phyloP scores from a whole-genome alignment of 2,797 vertebrate species.

The Anabacerthia variegaticeps region DNA sequence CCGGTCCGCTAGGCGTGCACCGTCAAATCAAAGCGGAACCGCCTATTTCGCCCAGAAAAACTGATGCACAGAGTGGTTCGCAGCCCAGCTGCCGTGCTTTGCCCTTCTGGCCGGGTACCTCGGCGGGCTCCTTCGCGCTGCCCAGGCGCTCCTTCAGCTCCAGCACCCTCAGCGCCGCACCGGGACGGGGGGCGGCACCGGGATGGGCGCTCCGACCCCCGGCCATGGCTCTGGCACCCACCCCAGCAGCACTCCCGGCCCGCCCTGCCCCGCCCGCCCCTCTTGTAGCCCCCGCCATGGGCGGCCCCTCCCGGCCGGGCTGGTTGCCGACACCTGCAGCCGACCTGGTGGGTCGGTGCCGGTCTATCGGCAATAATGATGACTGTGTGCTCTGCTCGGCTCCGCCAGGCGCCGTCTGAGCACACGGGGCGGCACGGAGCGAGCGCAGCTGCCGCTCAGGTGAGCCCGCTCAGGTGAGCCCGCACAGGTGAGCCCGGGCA shows the following conservation, averaged over 20 bases:
- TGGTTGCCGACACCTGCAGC: fast-evolving
- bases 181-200: neutral
- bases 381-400: fast-evolving
- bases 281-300: neutral
- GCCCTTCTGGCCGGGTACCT: neutral
- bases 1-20: fast-evolving
- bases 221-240: conserved; percentile 59
- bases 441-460: fast-evolving
- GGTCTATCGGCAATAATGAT: fast-evolving
- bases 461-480: neutral
- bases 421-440: fast-evolving
- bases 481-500: neutral
- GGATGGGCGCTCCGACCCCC: neutral
- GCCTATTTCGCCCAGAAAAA: fast-evolving
- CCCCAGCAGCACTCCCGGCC: fast-evolving
- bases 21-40: neutral
- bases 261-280: neutral
- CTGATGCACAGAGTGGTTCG: fast-evolving
- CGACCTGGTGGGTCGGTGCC: neutral
- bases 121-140: conserved; percentile 57
- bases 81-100: fast-evolving
- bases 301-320: neutral
- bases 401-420: fast-evolving
- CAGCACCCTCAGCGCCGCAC: conserved; percentile 56
- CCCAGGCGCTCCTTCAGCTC: conserved; percentile 77